These are phyloP conservation scores for Acanthurus tractus DNA, from an alignment of 2,797 vertebrate species.

Conservation along the genomic window DNA sequence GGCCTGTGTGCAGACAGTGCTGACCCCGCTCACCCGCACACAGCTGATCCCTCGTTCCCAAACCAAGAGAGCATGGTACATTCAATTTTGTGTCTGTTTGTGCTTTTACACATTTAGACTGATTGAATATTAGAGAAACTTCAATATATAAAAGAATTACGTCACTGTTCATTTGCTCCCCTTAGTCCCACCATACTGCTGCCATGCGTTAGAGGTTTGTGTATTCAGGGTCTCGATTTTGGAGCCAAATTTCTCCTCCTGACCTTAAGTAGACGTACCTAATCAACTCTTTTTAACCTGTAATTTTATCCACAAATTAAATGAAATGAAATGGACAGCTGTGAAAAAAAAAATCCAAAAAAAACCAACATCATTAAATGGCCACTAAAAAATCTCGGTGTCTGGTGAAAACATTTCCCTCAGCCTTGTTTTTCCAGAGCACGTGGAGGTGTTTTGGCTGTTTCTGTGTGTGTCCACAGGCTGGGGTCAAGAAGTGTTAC, in stretches of 20 bases:
- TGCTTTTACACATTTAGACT: constrained; percentile 35
- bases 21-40: constrained; percentile 65
- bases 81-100: constrained; percentile 11
- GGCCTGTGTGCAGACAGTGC: constrained; percentile 57
- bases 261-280: constrained; percentile 47
- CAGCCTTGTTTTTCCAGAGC: constrained; percentile 24
- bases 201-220: constrained; percentile 31
- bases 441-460: constrained; percentile 44
- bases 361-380: constrained; percentile 44
- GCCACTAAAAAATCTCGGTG: constrained; percentile 25
- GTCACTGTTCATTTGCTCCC: constrained; percentile 20
- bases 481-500: constrained; percentile 52
- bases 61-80: constrained; percentile 27
- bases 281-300: constrained; percentile 51
- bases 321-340: constrained; percentile 30
- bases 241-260: constrained; percentile 57
- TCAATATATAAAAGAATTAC: constrained; percentile 1
- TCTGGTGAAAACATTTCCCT: constrained; percentile 34
- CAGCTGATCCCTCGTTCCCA: constrained; percentile 39
- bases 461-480: constrained; percentile 48
- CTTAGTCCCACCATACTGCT: not conserved
- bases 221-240: constrained; percentile 45
- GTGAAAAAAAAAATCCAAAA: constrained; percentile 54
- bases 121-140: not conserved
- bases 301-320: constrained; percentile 25